These are phyloP conservation scores for Daktulosphaira vitifoliae DNA, from an alignment of 1,140 invertebrate genomes.

Conservation along the genomic window DNA sequence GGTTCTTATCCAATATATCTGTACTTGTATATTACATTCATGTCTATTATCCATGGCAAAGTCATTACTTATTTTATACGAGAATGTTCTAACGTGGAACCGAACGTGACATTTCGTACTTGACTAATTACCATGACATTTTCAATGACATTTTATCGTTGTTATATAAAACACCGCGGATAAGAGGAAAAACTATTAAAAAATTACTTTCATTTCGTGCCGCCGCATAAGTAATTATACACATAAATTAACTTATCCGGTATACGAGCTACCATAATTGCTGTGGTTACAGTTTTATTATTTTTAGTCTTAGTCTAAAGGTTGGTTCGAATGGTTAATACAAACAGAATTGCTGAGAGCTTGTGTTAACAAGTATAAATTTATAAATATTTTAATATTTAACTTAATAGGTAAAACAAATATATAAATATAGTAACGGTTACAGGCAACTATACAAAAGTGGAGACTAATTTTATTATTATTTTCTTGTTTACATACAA, in stretches of 20 bases:
- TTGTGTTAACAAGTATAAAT: no score
- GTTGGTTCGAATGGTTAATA: no score
- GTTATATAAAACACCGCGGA: constrained; percentile 19
- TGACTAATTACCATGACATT: constrained; percentile 30
- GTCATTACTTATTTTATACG: constrained; percentile 25
- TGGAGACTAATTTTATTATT: no score
- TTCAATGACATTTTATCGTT: constrained; percentile 28
- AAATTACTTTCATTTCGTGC: constrained; percentile 33
- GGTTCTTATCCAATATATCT: neutral
- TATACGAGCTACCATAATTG: neutral
- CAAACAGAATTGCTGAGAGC: no score
- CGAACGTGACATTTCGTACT: constrained; percentile 32
- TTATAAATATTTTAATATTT: no score
- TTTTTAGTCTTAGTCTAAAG: neutral
- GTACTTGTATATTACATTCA: neutral
- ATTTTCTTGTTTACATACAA: no score
- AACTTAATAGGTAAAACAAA: no score
- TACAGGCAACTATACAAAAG: no score
- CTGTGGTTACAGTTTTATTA: neutral
- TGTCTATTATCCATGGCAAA: neutral
- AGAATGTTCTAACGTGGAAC: constrained; percentile 22
- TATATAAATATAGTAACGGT: no score
- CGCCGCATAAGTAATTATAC: constrained; percentile 25
- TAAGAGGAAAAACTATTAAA: constrained; percentile 32
- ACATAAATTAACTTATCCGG: neutral